Percentiles rank a stretch among this genome's conserved stretches.
phyloP scores from a whole-genome alignment of 2,888 invertebrate genomes.

The Ellobium chinense region DNA sequence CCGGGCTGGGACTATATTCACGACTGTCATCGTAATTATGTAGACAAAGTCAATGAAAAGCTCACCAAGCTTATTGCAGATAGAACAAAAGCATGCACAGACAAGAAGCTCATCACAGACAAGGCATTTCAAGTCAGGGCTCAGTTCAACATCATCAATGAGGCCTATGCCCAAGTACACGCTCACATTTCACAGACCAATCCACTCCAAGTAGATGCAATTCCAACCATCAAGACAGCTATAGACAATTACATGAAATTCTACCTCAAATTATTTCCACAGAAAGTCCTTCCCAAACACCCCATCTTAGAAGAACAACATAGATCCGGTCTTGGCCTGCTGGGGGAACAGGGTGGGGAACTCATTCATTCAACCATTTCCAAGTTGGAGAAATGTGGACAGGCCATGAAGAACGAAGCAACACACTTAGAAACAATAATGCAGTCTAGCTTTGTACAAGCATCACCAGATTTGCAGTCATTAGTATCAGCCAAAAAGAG shows the following conservation, averaged over 20 bases:
- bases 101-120: neutral
- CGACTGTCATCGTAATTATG: neutral
- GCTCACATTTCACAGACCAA: neutral
- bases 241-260: slow-evolving; percentile 4
- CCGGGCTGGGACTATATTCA: too few species aligned
- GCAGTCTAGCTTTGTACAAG: neutral
- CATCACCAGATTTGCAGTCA: neutral
- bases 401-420: neutral
- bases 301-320: slow-evolving; percentile 10
- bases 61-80: too few species aligned
- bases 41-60: neutral
- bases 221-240: neutral
- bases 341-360: slow-evolving; percentile 3
- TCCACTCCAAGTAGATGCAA: neutral
- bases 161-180: neutral
- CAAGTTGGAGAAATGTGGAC: neutral
- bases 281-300: slow-evolving; percentile 10
- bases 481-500: neutral
- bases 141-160: neutral
- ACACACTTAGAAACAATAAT: neutral
- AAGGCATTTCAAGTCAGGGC: neutral
- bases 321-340: neutral
- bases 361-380: neutral
- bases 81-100: neutral
- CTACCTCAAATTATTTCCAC: neutral